Percentiles rank a stretch among this genome's conserved stretches.
Conservation (phyloP, 2,113 vertebrate genomes). For the Sterna hirundo region DNA sequence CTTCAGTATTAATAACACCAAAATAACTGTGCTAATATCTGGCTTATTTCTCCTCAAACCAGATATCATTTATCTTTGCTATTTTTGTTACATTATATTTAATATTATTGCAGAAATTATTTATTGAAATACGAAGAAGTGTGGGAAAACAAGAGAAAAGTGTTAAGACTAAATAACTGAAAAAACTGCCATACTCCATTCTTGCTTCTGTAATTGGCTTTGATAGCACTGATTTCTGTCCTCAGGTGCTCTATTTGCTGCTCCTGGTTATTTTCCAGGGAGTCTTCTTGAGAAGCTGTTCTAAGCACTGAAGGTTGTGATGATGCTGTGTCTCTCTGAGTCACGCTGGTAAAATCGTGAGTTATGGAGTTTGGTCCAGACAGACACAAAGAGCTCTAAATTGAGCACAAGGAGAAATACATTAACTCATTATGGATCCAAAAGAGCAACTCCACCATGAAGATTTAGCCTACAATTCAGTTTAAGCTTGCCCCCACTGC, state of each 20-base stretch:
- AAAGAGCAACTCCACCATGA: not conserved
- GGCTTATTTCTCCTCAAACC: not conserved
- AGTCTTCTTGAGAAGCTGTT: conserved; percentile 83
- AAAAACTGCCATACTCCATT: conserved; percentile 72
- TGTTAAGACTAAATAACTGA: not conserved
- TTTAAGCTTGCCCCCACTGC: not conserved
- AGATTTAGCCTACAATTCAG: not conserved
- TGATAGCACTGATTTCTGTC: conserved; percentile 79
- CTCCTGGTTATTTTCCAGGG: conserved; percentile 80
- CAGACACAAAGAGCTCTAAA: conserved; percentile 84
- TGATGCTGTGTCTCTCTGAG: conserved; percentile 70
- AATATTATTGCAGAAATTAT: not conserved
- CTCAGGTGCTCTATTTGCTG: conserved; percentile 82
- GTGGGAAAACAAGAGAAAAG: not conserved
- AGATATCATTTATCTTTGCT: not conserved
- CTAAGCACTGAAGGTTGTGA: conserved; percentile 74
- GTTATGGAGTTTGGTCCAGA: conserved; percentile 83
- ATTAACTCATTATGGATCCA: not conserved
- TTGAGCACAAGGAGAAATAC: not conserved
- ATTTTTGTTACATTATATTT: not conserved
- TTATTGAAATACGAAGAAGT: not conserved
- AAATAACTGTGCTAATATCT: not conserved
- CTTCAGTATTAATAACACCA: not conserved
- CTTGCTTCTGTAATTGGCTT: conserved; percentile 79
- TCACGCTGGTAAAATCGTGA: conserved; percentile 74